Evolutionary conservation across 2,113 vertebrate genomes (phyloP).

Genomic region (Ploceus nigricollis): DNA sequence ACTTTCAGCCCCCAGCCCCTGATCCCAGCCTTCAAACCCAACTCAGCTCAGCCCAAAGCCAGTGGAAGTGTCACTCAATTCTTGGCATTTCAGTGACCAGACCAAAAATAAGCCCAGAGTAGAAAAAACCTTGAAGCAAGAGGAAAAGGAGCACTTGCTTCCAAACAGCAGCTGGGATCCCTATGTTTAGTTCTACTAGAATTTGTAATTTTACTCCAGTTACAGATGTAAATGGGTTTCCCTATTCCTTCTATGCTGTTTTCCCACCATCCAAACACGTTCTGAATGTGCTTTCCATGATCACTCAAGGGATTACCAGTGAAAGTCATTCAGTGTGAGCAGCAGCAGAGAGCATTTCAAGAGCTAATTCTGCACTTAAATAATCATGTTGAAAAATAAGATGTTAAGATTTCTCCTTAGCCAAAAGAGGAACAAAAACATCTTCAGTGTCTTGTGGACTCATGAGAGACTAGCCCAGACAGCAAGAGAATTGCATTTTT

Average conservation of each 20-base stretch:
- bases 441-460: background rate
- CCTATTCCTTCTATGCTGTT: background rate
- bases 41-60: background rate
- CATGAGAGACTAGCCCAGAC: slow-evolving; percentile 38
- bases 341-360: background rate
- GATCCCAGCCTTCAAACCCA: background rate
- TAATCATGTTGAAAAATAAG: background rate
- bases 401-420: background rate
- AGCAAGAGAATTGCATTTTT: background rate
- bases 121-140: background rate
- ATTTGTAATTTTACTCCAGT: background rate
- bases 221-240: background rate
- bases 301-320: background rate
- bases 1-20: background rate
- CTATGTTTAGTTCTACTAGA: background rate
- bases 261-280: background rate
- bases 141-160: background rate
- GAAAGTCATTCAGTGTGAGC: background rate
- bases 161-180: background rate
- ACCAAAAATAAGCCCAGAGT: background rate
- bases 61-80: background rate
- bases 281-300: background rate
- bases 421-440: background rate
- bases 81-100: background rate
- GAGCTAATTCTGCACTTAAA: background rate